These are phyloP conservation scores for Trichosurus vulpecula DNA, from an alignment of 2,797 vertebrate genomes.

Conservation along the genomic window DNA sequence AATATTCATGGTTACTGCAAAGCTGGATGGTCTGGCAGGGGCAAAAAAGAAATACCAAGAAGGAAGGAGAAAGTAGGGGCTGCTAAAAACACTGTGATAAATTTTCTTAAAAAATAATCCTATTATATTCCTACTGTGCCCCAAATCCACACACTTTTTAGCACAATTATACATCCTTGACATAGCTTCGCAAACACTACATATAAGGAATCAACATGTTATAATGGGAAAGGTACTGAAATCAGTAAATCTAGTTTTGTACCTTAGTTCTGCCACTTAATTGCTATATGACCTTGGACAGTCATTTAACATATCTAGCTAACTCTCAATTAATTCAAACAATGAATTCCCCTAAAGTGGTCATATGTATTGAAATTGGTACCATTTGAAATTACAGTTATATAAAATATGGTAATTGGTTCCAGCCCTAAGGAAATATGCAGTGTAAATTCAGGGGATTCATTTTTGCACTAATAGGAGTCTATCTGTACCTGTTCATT, in stretches of 20 bases:
- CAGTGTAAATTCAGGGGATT: background rate
- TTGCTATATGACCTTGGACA: background rate
- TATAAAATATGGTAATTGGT: background rate
- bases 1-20: background rate
- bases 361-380: background rate
- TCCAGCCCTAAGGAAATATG: background rate
- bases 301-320: background rate
- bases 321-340: background rate
- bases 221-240: background rate
- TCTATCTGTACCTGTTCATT: background rate
- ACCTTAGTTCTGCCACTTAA: background rate
- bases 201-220: background rate
- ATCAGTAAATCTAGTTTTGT: background rate
- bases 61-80: background rate
- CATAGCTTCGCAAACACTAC: background rate
- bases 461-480: background rate
- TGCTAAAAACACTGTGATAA: background rate
- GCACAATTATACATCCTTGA: background rate
- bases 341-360: background rate
- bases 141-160: background rate
- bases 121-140: background rate
- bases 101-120: conserved; percentile 6
- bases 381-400: background rate
- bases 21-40: background rate
- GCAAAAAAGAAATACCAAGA: background rate